Conservation (phyloP, 2,888 invertebrate genomes). For the Machimus rusticus region DNA sequence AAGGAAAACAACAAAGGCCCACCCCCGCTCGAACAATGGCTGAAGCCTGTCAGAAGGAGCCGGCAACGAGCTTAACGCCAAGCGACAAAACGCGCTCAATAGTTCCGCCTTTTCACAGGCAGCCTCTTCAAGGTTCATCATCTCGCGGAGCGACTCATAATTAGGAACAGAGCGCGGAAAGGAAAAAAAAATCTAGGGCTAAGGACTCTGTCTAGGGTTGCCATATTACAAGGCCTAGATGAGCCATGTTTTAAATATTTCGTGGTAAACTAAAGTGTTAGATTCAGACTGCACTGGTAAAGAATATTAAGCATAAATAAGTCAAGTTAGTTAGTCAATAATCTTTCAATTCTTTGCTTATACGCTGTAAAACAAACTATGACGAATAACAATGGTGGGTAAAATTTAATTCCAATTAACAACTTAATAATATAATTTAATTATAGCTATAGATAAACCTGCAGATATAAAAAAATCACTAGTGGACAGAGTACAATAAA, state of each 20-base stretch:
- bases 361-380: too few relatives aligned
- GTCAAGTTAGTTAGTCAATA: too few relatives aligned
- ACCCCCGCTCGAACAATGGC: constrained; percentile 9
- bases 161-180: not conserved
- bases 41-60: constrained; percentile 25
- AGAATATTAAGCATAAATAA: too few relatives aligned
- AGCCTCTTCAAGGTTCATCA: constrained; percentile 35
- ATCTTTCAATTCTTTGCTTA: too few relatives aligned
- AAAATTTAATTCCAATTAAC: too few relatives aligned
- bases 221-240: not conserved
- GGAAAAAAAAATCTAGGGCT: not conserved
- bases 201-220: not conserved
- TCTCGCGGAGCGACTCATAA: constrained; percentile 3
- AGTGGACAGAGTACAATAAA: too few relatives aligned
- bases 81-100: constrained; percentile 1
- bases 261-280: not conserved
- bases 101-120: constrained; percentile 38
- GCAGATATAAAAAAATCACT: too few relatives aligned
- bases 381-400: too few relatives aligned
- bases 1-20: constrained; percentile 15
- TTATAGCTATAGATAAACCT: too few relatives aligned
- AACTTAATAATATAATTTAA: too few relatives aligned
- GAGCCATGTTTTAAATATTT: not conserved
- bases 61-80: constrained; percentile 27
- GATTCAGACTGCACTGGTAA: not conserved